These are phyloP conservation scores for Atractosteus spatula DNA, from an alignment of 2,113 vertebrate genomes.

Conservation along the genomic window DNA sequence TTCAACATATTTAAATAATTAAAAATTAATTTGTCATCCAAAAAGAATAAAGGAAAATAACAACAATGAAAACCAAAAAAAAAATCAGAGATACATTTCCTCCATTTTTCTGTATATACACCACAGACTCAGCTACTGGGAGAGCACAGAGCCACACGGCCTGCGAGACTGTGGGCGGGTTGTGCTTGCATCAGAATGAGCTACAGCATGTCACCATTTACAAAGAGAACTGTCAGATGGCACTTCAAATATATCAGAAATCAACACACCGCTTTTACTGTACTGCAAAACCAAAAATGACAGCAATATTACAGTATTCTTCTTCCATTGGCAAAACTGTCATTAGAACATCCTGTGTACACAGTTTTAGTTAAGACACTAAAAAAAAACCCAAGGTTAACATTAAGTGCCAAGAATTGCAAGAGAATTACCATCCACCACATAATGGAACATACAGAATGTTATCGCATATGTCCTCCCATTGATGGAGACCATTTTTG, in stretches of 20 bases:
- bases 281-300: slow-evolving; percentile 28
- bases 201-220: slow-evolving; percentile 73
- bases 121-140: slow-evolving; percentile 50
- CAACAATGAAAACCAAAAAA: slow-evolving; percentile 45
- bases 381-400: background rate
- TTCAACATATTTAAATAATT: slow-evolving; percentile 55
- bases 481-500: no score
- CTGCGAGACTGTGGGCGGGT: slow-evolving; percentile 60
- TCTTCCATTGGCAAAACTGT: slow-evolving; percentile 17
- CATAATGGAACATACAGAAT: no score
- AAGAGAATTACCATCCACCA: background rate
- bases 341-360: slow-evolving; percentile 18
- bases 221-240: slow-evolving; percentile 68
- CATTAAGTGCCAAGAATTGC: slow-evolving; percentile 8
- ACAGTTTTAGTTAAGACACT: slow-evolving; percentile 9
- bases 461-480: no score
- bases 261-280: slow-evolving; percentile 48
- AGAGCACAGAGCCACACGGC: slow-evolving; percentile 34
- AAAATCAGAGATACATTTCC: slow-evolving; percentile 68
- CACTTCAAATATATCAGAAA: slow-evolving; percentile 58
- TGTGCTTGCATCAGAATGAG: slow-evolving; percentile 74
- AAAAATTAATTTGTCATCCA: slow-evolving; percentile 42
- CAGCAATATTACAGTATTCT: slow-evolving; percentile 32
- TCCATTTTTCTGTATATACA: slow-evolving; percentile 64
- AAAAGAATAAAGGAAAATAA: slow-evolving; percentile 55